Evolutionary conservation across 2,113 vertebrate species (phyloP), one percentile per base, ranked within the genome.

Genomic region (Acrocephalus arundinaceus): DNA sequence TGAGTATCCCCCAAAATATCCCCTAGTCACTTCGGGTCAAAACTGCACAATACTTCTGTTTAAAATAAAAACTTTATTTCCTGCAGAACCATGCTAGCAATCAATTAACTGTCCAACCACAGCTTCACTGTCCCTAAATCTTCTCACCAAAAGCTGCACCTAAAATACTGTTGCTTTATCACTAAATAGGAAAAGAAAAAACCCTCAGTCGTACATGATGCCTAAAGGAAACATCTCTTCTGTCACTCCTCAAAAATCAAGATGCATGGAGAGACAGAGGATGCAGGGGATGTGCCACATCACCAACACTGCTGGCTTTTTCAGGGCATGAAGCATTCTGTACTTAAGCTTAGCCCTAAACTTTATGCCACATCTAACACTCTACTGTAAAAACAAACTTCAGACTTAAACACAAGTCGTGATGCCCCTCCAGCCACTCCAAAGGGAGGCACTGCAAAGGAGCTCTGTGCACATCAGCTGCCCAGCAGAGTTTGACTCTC

Each of bases 191-290:
- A 75, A 48, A 18, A 2, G 3, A 59, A 41, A 65, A 67, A 18
- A 1, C 3, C 2, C 15, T 27, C 35, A 25, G 22, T 35, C 10
- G 8, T 16, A n/a, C 13, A n/a, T 0, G 4, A 54, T 6, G 3
- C 5, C 39, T 65, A 27, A 30, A 75, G 35, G 16, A 71, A 85
- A 20, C 5, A 7, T 3, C 22, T 54, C 11, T 61, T 70, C 33
- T 49, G 19, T 21, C 35, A 45, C 41, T 52, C 27, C 62, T 91
- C 37, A 81, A 72, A 91, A 65, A 52, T 12, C 25, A 51, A 54
- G 45, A 54, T 12, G 24, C 31, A 51, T 0, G 2, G 31, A 30
- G 11, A 71, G 19, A 41, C 16, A 75, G 67, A 27, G 11, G 27
- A 28, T 20, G 14, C 7, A 55, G 48, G 7, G n/a, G n/a, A 67